phyloP scores from a whole-genome alignment of 2,797 vertebrate species.

The Falco biarmicus region DNA sequence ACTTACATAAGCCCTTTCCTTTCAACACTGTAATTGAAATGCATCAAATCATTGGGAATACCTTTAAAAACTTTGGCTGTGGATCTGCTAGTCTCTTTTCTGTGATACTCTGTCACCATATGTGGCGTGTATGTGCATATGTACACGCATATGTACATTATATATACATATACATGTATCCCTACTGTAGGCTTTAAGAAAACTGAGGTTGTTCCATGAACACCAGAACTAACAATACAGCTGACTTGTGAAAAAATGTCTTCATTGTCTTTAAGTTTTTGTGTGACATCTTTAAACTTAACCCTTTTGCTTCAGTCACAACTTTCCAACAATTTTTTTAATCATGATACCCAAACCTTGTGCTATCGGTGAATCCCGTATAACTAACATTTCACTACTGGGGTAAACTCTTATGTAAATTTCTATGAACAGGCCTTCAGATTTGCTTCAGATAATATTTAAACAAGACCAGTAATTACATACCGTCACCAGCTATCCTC shows the following conservation, averaged over 20 bases:
- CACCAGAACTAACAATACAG: background rate
- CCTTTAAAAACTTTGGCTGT: background rate
- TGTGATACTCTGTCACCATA: background rate
- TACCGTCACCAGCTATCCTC: background rate
- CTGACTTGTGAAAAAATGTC: background rate
- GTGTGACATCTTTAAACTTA: background rate
- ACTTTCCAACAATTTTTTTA: background rate
- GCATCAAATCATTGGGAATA: background rate
- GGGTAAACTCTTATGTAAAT: background rate
- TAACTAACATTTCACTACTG: background rate
- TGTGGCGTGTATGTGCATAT: background rate
- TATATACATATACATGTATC: background rate
- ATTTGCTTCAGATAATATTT: background rate
- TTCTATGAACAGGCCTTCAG: background rate
- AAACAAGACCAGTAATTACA: background rate
- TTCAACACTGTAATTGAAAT: background rate
- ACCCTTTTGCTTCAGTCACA: background rate
- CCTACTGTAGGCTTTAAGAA: background rate
- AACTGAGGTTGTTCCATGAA: background rate
- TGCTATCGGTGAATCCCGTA: background rate
- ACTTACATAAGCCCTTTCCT: background rate
- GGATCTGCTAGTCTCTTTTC: background rate
- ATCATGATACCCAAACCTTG: background rate
- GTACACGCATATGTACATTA: accelerated
- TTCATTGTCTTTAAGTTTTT: background rate